Evolutionary conservation across 2,888 invertebrate genomes (phyloP), one percentile per base, ranked within the genome.

Genomic region (Carterocephalus palaemon): DNA sequence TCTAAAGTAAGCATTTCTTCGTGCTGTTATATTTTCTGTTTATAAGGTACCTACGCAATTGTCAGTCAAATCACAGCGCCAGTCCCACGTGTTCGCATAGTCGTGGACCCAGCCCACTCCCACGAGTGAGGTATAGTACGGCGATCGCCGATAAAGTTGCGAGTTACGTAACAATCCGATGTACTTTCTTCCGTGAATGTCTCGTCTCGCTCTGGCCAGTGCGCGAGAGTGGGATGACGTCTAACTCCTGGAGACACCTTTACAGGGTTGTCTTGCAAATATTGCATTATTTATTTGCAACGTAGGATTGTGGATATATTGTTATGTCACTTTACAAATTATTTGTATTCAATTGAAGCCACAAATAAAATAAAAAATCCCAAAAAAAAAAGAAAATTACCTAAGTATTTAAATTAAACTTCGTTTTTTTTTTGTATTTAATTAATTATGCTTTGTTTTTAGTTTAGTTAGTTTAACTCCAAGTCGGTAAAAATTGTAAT

Each of bases 111-210:
- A 28, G 8, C 13, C 8, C 22, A 31, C 24, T 9, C 8, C 29
- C 49, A 48, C 51, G 46, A 50, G 51, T 52, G 51, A 56, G 52
- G 53, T 29, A 34, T 28, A 42, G 33, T 56, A 46, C 55, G 41
- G 57, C 53, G 67, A 72, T 70, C 64, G 62, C 54, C 62, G 72
- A 75, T 75, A 70, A 66, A 70, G 59, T 63, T 62, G 70, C 70
- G 54, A 67, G 72, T 82, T 82, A 72, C 70, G 67, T 76, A 79
- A 81, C 63, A 51, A 62, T 59, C 46, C 51, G 41, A 42, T 49
- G 67, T 64, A 75, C 75, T 80, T 80, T 83, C 83, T 83, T 80
- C 80, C 79, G 80, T 75, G 71, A 78, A 68, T 65, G 53, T 47
- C 48, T 50, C 48, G 53, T 71, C 75, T 57, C 63, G 54, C 54